phyloP scores from a whole-genome alignment of 2,113 vertebrate genomes.

The Brevimyrus niger region DNA sequence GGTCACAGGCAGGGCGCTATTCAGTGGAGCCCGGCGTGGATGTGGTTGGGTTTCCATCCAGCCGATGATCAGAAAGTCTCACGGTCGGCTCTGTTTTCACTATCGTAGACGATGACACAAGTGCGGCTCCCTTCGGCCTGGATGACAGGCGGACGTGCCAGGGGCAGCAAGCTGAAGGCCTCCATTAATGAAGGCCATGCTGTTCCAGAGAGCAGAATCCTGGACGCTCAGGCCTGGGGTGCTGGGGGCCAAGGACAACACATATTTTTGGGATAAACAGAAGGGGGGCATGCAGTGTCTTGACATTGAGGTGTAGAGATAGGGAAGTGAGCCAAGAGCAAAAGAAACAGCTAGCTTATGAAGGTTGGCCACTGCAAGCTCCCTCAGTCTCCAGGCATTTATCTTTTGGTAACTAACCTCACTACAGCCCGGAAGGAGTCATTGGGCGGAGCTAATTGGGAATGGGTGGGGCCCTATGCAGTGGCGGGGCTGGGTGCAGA shows the following conservation, averaged over 20 bases:
- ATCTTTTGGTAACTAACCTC: constrained; percentile 27
- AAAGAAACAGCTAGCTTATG: constrained; percentile 42
- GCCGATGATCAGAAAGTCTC: background rate
- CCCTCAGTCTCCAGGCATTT: background rate
- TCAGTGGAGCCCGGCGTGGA: background rate
- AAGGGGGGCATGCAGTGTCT: background rate
- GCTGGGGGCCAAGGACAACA: constrained; percentile 31
- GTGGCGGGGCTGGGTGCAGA: background rate
- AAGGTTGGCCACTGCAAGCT: constrained; percentile 52
- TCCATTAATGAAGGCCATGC: background rate
- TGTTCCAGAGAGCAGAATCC: background rate
- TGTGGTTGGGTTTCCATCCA: background rate
- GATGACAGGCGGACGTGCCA: background rate
- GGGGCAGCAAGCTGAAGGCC: background rate
- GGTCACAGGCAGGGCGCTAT: background rate
- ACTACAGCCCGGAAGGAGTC: background rate
- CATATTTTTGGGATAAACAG: constrained; percentile 39
- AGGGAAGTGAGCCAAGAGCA: constrained; percentile 30
- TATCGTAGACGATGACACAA: constrained; percentile 35
- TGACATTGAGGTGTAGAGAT: background rate
- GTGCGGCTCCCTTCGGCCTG: background rate
- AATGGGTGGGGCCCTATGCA: background rate
- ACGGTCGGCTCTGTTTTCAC: background rate
- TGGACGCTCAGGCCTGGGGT: background rate
- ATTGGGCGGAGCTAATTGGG: background rate